Percentiles rank a stretch among this genome's conserved stretches.
phyloP scores from a whole-genome alignment of 1,140 invertebrate species.

The Eupristina koningsbergeri region DNA sequence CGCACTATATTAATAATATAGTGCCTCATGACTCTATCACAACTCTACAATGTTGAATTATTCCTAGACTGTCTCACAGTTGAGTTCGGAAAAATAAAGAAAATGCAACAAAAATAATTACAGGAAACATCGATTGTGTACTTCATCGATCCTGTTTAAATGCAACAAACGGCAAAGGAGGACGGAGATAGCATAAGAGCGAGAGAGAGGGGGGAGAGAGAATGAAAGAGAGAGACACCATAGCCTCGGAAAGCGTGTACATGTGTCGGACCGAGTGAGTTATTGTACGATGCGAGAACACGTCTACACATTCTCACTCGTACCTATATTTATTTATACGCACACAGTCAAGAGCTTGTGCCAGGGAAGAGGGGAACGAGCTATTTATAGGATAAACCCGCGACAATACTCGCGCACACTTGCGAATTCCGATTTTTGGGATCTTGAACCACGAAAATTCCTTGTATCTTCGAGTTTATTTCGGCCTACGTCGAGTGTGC shows the following conservation, averaged over 20 bases:
- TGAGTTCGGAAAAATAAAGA: not conserved
- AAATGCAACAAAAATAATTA: slow-evolving; percentile 36
- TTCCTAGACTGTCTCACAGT: not conserved
- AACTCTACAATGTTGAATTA: slow-evolving; percentile 24
- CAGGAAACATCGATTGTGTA: slow-evolving; percentile 30
- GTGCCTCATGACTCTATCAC: not conserved
- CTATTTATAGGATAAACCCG: slow-evolving; percentile 20
- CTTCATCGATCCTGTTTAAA: not conserved
- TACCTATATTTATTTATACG: not conserved
- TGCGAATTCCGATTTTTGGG: slow-evolving; percentile 2
- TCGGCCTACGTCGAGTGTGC: no score
- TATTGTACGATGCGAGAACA: not conserved
- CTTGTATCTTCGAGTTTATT: not conserved
- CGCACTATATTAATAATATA: not conserved
- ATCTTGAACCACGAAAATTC: slow-evolving; percentile 4
- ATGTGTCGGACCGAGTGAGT: slow-evolving; percentile 7
- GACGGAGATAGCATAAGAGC: not conserved
- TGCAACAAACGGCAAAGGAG: not conserved
- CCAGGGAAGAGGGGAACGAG: not conserved
- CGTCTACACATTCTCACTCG: not conserved
- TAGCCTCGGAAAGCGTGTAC: not conserved
- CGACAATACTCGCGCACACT: not conserved
- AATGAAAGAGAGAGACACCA: not conserved
- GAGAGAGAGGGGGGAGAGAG: not conserved
- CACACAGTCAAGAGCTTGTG: not conserved